Evolutionary conservation across 2,888 invertebrate genomes (phyloP), one percentile per base, ranked within the genome.

Genomic region (Therioaphis trifolii): DNA sequence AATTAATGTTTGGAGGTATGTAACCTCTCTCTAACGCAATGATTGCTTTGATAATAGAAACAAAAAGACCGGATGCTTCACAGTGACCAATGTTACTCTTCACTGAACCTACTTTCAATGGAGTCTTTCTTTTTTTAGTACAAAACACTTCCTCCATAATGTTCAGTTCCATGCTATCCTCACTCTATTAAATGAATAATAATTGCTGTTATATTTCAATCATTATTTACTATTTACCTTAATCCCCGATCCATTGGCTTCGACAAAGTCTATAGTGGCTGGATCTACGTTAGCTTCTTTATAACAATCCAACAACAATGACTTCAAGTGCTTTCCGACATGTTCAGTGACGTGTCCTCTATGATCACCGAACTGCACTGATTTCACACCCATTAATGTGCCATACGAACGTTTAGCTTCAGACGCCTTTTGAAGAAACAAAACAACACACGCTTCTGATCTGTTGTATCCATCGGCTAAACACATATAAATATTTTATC

Each of bases 21-120:
- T 85, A 66, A 11, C 87, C 87, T 12, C 85, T 78, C 52, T 88
- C 86, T 74, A 87, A 71, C 1, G 87, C 86, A 24, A 87, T 84
- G 29, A 87, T 71, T 0, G 86, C 89, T 87, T 91, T 91, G 18
- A 89, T 89, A 43, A 91, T 86, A 4, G 90, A 88, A 69, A 90
- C 89, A 29, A 91, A 87, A 40, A 90, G 87, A 7, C 88, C 86
- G n/a, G 87, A 86, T 15, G 90, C 90, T 87, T 92, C 92, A 2
- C 91, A 89, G 86, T 92, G 92, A 2, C 92, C 92, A 89, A 92
- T 90, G 87, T 92, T 92, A 43, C 91, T 91, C 86, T 92, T 92
- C 52, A 91, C 90, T 0, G 91, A 91, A 12, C 92, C 92, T 82
- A 92, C 89, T 40, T 90, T 88, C n/a, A 92, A 88, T 4, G 91